Base-by-base conservation (phyloP, 2,888 invertebrate species). In the Zaprionus lineosus region DNA sequence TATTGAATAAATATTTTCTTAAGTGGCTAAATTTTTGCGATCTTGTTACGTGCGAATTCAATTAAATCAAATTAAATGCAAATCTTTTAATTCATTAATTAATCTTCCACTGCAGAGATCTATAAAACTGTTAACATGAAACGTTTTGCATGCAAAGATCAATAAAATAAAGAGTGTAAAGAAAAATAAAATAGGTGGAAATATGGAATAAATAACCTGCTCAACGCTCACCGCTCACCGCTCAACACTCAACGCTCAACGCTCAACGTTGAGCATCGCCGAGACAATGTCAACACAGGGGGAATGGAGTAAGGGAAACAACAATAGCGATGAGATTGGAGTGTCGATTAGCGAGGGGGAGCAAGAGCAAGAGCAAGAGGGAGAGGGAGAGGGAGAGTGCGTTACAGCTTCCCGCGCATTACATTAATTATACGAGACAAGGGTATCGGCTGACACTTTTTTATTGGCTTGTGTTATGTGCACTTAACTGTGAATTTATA, bases 81-180 rank as follows among this genome's bases (percentile, higher is more conserved):
- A 46, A 28, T 12, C 28, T 36, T 58, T 47, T 24, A n/a, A 36
- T 51, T 34, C 34, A 29, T 36, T 16, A 48, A 55, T 51, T 47
- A 34, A 60, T 52, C 11, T n/a, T n/a, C 14, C 18, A 29, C 31
- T 51, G 34, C 28, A 37, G 39, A 36, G 19, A 36, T 48, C 24
- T 11, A 31, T 51, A 34, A 52, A 66, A 62, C 31, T 52, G 60
- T 68, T 65, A 44, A 68, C 55, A 68, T 34, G 48, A 68, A 72
- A 53, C 48, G 18, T 72, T 72, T 74, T 75, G 67, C 73, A 68
- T 65, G 12, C 11, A 7, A 29, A 48, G 29, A 62, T 74, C 44
- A 67, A 71, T 71, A 53, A 51, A 44, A 3, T 1, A 3, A 34
- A 12, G 28, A 59, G 24, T 24, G 18, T 8, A 26, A 28, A 19